These are phyloP conservation scores for Cassiopea andromeda DNA, from an alignment of 30 jellyfish, hydroid and myxozoan genomes.

Conservation along the genomic window DNA sequence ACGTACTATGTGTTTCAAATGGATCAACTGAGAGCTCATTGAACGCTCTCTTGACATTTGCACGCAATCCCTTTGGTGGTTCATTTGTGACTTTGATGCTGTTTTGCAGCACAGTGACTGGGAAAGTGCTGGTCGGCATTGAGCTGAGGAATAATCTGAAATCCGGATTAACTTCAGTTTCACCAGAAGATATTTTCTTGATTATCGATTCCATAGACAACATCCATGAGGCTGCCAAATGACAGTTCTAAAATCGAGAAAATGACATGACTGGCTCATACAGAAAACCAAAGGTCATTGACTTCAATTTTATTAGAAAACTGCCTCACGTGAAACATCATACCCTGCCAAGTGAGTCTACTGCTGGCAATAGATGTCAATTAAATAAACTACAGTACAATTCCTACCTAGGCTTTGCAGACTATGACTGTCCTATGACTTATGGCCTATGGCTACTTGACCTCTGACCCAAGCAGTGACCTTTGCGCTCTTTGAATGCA, in stretches of 20 bases:
- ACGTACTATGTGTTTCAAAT: slow-evolving; percentile 90
- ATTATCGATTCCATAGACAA: slow-evolving; percentile 85
- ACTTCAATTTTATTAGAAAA: too few relatives aligned
- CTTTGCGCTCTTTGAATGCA: too few relatives aligned
- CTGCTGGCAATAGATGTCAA: too few relatives aligned
- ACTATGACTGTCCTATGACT: too few relatives aligned
- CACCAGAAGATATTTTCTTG: slow-evolving; percentile 85
- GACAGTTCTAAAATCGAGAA: slow-evolving; percentile 79
- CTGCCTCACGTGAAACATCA: too few relatives aligned
- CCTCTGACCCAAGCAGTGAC: too few relatives aligned
- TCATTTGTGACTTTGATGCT: slow-evolving; percentile 98
- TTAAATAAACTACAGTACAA: too few relatives aligned
- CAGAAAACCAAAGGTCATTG: too few relatives aligned
- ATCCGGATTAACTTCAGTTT: slow-evolving; percentile 86
- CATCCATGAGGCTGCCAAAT: slow-evolving; percentile 99
- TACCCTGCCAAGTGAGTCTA: too few relatives aligned
- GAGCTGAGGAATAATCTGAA: slow-evolving; percentile 93
- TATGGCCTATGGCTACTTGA: too few relatives aligned
- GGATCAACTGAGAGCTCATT: slow-evolving; percentile 83
- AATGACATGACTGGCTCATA: not conserved
- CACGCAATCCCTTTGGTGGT: slow-evolving; percentile 97
- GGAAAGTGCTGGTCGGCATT: slow-evolving; percentile 96
- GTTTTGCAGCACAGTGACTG: slow-evolving; percentile 93
- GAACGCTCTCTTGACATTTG: slow-evolving; percentile 92
- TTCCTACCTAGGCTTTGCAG: too few relatives aligned